phyloP scores from a whole-genome alignment of 2,888 invertebrate species.

The Linhomoeus sp. region DNA sequence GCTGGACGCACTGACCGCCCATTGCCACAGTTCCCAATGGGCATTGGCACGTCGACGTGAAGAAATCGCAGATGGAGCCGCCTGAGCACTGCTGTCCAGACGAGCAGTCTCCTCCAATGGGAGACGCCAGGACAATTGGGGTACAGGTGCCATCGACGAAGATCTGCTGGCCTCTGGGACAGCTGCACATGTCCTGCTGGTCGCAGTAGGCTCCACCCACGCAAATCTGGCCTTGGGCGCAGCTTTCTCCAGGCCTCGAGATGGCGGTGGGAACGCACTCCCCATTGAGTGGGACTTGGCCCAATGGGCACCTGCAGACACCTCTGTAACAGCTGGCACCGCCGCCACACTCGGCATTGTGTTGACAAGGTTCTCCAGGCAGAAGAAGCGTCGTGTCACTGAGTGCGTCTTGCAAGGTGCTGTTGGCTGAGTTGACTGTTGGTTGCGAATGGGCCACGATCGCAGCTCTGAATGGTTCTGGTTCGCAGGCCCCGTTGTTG shows the following conservation, averaged over 20 bases:
- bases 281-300: background rate
- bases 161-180: background rate
- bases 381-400: background rate
- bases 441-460: too few species aligned
- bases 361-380: conserved; percentile 11
- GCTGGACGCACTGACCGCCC: background rate
- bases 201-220: background rate
- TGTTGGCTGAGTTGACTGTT: too few species aligned
- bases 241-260: conserved; percentile 1
- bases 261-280: background rate
- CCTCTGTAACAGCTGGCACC: conserved; percentile 12
- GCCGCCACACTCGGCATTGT: conserved; percentile 13
- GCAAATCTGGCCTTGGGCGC: background rate
- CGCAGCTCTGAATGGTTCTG: background rate
- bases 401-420: too few species aligned
- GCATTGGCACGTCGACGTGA: background rate
- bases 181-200: background rate
- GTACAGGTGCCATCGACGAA: too few species aligned
- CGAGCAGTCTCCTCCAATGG: background rate
- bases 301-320: conserved; percentile 1
- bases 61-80: background rate
- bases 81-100: background rate
- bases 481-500: conserved; percentile 6
- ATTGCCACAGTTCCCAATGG: background rate
- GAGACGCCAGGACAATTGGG: background rate